Evolutionary conservation across 2,888 invertebrate genomes (phyloP).

Genomic region (Ophioninae sp.): DNA sequence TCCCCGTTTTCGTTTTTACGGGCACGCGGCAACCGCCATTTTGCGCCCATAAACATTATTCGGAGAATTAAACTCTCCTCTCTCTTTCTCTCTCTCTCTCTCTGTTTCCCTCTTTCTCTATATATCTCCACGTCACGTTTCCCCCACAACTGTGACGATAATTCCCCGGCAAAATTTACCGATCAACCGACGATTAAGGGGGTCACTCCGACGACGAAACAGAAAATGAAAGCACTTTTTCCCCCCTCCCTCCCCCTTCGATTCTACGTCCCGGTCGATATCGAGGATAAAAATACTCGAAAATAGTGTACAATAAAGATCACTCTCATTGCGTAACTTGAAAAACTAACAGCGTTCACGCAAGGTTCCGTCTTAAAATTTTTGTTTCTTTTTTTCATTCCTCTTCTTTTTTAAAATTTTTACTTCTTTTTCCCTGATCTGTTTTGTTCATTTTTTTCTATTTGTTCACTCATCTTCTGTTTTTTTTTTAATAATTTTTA

Average conservation of each 20-base stretch:
- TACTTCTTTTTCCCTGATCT: too few relatives aligned
- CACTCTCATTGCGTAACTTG: background rate
- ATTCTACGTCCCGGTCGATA: background rate
- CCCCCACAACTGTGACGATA: background rate
- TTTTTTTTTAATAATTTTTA: too few relatives aligned
- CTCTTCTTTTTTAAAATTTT: background rate
- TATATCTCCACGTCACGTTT: background rate
- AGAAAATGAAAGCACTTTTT: background rate
- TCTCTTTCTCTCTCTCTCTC: background rate
- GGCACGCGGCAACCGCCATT: constrained; percentile 9
- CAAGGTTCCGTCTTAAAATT: too few relatives aligned
- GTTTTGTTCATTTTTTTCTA: too few relatives aligned
- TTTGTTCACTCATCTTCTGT: too few relatives aligned
- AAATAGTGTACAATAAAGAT: background rate
- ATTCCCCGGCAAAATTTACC: background rate
- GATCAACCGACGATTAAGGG: background rate
- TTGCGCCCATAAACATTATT: constrained; percentile 13
- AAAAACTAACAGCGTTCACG: background rate
- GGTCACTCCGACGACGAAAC: background rate
- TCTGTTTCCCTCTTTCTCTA: background rate
- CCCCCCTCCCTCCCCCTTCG: background rate
- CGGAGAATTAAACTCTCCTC: constrained; percentile 12
- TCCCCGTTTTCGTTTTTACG: constrained; percentile 15
- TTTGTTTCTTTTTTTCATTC: too few relatives aligned
- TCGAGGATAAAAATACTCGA: background rate